Base-by-base conservation (phyloP, 23 tunicate genomes). In the Diplosoma virens region DNA sequence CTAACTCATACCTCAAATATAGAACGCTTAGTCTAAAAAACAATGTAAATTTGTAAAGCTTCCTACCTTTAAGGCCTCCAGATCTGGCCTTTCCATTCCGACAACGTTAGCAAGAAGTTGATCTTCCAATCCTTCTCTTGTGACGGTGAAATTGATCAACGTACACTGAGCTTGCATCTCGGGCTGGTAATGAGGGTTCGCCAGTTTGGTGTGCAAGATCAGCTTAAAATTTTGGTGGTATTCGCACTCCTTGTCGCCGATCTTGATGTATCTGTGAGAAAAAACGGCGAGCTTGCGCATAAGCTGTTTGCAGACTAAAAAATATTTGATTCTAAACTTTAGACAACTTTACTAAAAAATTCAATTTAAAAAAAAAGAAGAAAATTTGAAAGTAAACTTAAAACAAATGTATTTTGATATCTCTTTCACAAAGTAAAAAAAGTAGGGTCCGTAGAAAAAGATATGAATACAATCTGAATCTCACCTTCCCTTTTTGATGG, bases 151-250 rank as follows among this genome's bases (percentile, higher is more conserved):
- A 67, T 93, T 93, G 87, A 93, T 93, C 59, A 93, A 86, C 1
- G 98, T 93, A 46, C 98, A 93, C 56, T 93, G 98, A 32, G 98
- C 98, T 65, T 93, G 98, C 98, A 86, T 93, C 67, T 93, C 98
- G n/a, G 98, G 98, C 45, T 93, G 98, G 88, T 93, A 93, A 50
- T 93, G 98, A 16, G 98, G 98, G 73, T 93, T 93, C 59, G 98
- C 98, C 24, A 93, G 89, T 46, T 93, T 93, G 25, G 98, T 93
- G 67, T 93, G 98, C 18, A 93, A 86, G 37, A 93, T 86, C 35
- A 93, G 68, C 25, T 77, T 64, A 86, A 93, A 93, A 45, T 74
- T 61, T 14, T 48, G 89, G 53, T 93, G 88, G 68, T 86, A 93
- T 48, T 93, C 98, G 37, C 93, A 86, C 71, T 93, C 98, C 56